Percentiles rank a stretch among this genome's conserved stretches.
These are phyloP conservation scores for Achroia grisella DNA, from an alignment of 1,140 invertebrate genomes.

Conservation along the genomic window DNA sequence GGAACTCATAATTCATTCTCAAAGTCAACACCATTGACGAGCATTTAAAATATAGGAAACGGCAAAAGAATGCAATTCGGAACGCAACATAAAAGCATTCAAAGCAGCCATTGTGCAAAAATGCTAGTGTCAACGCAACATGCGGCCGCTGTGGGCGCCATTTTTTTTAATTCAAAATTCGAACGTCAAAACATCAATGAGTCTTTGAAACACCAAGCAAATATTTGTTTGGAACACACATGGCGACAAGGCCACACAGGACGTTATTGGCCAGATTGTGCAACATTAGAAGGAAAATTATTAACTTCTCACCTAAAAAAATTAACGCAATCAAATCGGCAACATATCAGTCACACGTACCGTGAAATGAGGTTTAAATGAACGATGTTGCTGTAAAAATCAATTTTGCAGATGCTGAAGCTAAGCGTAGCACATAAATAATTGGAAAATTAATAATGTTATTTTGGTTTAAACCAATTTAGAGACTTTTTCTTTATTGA, in stretches of 20 bases:
- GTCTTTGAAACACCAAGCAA: constrained; percentile 53
- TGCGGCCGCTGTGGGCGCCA: constrained; percentile 31
- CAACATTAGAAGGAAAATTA: constrained; percentile 43
- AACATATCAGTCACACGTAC: constrained; percentile 37
- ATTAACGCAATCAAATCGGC: constrained; percentile 43
- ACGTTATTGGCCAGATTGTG: constrained; percentile 40
- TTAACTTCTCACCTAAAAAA: constrained; percentile 36
- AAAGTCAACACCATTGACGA: constrained; percentile 47
- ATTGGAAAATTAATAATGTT: no score
- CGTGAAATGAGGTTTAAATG: constrained; percentile 51
- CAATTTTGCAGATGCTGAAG: constrained; percentile 21
- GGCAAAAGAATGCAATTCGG: constrained; percentile 29
- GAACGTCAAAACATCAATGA: constrained; percentile 52
- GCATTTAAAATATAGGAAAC: constrained; percentile 36
- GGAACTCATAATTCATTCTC: constrained; percentile 55
- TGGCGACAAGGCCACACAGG: constrained; percentile 55
- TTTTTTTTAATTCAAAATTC: constrained; percentile 37
- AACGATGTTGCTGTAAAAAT: constrained; percentile 28
- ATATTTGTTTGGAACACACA: constrained; percentile 58
- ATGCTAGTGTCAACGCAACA: constrained; percentile 13
- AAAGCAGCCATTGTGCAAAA: constrained; percentile 30
- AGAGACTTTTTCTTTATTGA: no score
- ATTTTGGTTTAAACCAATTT: no score
- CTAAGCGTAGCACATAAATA: no score
- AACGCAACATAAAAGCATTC: constrained; percentile 21